Conservation (phyloP, 2,888 invertebrate genomes). For the Pristionchus mayeri region DNA sequence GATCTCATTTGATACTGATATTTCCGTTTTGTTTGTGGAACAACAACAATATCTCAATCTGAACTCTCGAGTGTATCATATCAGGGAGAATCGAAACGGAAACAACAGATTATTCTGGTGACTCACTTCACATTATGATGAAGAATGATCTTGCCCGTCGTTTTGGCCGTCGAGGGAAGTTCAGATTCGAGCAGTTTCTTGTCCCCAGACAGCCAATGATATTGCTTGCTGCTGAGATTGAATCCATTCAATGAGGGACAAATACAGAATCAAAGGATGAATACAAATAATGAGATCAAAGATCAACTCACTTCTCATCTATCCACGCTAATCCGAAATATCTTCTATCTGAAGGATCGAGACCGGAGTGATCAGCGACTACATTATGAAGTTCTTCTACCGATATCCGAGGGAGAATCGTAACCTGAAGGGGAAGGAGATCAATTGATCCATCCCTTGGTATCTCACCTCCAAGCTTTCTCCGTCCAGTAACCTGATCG, state of each 20-base stretch:
- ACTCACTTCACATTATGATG: constrained; percentile 46
- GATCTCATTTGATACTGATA: background rate
- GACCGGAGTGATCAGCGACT: constrained; percentile 26
- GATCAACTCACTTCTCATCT: constrained; percentile 31
- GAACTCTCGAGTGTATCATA: background rate
- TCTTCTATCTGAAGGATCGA: background rate
- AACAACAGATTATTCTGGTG: background rate
- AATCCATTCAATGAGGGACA: no score
- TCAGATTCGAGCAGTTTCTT: constrained; percentile 43
- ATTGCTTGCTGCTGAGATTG: constrained; percentile 10
- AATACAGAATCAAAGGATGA: background rate
- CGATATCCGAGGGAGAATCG: constrained; percentile 45
- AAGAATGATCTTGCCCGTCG: background rate
- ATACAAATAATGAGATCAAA: background rate
- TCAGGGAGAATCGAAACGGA: background rate
- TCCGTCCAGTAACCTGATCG: constrained; percentile 42
- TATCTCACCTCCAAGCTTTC: constrained; percentile 36
- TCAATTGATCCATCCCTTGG: no score
- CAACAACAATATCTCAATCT: background rate
- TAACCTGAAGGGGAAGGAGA: background rate
- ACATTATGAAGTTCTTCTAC: constrained; percentile 45
- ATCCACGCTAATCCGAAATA: constrained; percentile 32
- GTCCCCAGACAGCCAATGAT: constrained; percentile 45
- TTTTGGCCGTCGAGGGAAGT: constrained; percentile 3
- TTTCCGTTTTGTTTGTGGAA: background rate